These are phyloP conservation scores for Ganaspis sp. DNA, from an alignment of 1,140 invertebrate genomes.

Conservation along the genomic window DNA sequence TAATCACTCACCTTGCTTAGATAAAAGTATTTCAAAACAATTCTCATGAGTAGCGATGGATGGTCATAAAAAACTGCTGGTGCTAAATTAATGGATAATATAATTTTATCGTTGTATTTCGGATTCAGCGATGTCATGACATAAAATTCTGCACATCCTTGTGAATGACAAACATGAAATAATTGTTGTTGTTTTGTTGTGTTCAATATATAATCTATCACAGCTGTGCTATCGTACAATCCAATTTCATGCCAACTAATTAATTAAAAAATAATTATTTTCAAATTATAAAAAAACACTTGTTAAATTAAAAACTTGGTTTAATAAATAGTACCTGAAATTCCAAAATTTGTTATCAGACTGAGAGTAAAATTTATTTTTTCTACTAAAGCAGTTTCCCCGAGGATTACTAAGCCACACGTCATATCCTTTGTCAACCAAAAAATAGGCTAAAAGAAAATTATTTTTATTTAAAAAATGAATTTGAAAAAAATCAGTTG, in stretches of 20 bases:
- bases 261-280: neutral
- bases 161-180: conserved; percentile 82
- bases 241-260: conserved; percentile 81
- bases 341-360: no score
- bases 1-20: neutral
- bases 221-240: conserved; percentile 82
- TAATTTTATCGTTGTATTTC: conserved; percentile 79
- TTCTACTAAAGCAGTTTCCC: no score
- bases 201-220: conserved; percentile 81
- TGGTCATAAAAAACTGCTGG: conserved; percentile 78
- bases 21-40: conserved; percentile 35
- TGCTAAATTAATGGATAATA: conserved; percentile 77
- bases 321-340: no score
- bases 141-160: conserved; percentile 79
- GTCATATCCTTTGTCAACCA: no score
- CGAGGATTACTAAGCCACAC: no score
- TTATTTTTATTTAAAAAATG: no score
- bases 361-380: no score
- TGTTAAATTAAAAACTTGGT: no score
- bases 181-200: conserved; percentile 76
- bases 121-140: conserved; percentile 77
- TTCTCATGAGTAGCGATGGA: conserved; percentile 73
- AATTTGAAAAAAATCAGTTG: no score
- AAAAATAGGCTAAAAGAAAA: no score
- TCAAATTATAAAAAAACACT: no score